These are phyloP conservation scores for Pseudomyrmex cubaensis DNA, from an alignment of 1,140 invertebrate genomes.

Conservation along the genomic window DNA sequence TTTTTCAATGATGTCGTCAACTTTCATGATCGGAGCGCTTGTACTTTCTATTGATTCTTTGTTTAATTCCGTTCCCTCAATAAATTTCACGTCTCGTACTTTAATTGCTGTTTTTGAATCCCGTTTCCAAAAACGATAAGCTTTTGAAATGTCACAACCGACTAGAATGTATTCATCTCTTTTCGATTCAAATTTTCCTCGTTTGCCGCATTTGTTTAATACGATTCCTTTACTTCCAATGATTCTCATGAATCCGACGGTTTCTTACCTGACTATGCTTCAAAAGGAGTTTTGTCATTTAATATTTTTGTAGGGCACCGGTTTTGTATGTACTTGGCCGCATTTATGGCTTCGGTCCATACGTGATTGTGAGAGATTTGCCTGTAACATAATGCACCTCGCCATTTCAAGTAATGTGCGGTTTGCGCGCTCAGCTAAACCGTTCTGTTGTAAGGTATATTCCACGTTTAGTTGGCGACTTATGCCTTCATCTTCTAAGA, in stretches of 20 bases:
- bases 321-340: neutral
- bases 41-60: too few species aligned
- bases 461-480: conserved; percentile 39
- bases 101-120: too few species aligned
- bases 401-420: conserved; percentile 70
- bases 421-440: conserved; percentile 79
- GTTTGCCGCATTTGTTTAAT: conserved; percentile 56
- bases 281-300: conserved; percentile 58
- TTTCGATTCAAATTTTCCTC: conserved; percentile 68
- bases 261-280: conserved; percentile 38
- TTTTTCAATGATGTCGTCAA: too few species aligned
- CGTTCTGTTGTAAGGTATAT: conserved; percentile 81
- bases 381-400: neutral
- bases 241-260: conserved; percentile 66
- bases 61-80: too few species aligned
- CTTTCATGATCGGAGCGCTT: too few species aligned
- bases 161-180: conserved; percentile 14
- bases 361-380: neutral
- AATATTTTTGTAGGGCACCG: conserved; percentile 12
- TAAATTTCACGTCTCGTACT: too few species aligned
- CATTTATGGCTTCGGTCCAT: conserved; percentile 27
- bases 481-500: neutral
- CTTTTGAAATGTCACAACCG: too few species aligned
- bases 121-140: too few species aligned
- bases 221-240: conserved; percentile 71